These are phyloP conservation scores for Bubo blakistoni DNA, from an alignment of 2,113 vertebrate species.

Conservation along the genomic window DNA sequence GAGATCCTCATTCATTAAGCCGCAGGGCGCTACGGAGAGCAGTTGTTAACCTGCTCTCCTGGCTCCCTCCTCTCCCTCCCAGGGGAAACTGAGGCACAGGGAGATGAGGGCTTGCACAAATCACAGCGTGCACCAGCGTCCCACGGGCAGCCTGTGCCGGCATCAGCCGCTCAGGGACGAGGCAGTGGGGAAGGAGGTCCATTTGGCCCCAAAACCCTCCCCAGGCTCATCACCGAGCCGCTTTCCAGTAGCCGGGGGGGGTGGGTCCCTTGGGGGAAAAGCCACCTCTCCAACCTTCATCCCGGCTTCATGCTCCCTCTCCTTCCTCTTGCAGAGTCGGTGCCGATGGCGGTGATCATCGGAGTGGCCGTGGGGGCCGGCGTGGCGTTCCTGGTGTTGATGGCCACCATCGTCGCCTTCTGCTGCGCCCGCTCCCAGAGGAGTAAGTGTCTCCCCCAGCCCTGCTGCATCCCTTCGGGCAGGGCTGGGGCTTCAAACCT, in stretches of 20 bases:
- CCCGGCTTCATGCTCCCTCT: neutral
- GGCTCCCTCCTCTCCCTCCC: neutral
- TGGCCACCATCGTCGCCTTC: slow-evolving; percentile 97
- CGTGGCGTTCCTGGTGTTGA: slow-evolving; percentile 92
- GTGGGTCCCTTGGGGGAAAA: neutral
- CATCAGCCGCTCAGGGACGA: neutral
- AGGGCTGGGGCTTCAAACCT: neutral
- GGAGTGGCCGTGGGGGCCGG: slow-evolving; percentile 96
- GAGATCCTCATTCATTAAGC: neutral
- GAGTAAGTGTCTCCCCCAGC: slow-evolving; percentile 79
- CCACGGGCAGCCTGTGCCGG: neutral
- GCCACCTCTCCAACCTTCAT: neutral
- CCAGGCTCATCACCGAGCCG: neutral
- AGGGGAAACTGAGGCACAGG: slow-evolving; percentile 44
- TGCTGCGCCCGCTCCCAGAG: slow-evolving; percentile 97
- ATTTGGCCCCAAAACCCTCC: neutral
- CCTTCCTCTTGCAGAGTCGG: slow-evolving; percentile 83
- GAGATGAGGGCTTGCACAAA: neutral
- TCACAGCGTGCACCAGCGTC: fast-evolving
- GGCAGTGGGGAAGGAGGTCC: neutral
- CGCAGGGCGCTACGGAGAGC: fast-evolving
- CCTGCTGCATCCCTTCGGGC: fast-evolving
- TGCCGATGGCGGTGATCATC: slow-evolving; percentile 96
- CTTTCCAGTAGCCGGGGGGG: neutral
- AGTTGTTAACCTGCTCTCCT: neutral